Conservation (phyloP, 2,113 vertebrate species). For the Chaenogobius annularis region DNA sequence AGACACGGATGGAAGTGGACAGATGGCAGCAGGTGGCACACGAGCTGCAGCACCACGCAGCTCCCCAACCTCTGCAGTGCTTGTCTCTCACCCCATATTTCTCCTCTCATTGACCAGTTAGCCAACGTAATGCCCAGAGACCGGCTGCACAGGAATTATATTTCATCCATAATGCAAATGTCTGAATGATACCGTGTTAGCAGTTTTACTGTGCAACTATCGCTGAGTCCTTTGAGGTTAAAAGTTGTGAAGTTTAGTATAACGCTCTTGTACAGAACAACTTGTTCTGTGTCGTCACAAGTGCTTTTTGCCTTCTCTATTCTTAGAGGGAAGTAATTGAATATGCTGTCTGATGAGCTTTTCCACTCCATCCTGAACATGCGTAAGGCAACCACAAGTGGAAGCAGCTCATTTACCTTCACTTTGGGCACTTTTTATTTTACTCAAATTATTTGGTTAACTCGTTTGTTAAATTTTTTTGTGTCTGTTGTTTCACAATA, state of each 20-base stretch:
- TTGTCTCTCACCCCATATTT: constrained; percentile 14
- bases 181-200: background rate
- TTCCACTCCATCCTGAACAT: constrained; percentile 33
- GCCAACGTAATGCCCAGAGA: background rate
- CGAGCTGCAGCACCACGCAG: constrained; percentile 21
- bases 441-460: background rate
- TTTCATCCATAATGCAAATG: background rate
- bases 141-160: background rate
- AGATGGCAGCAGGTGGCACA: constrained; percentile 79
- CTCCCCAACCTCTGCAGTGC: constrained; percentile 43
- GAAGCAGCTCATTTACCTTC: constrained; percentile 6
- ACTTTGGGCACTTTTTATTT: background rate
- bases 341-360: constrained; percentile 55
- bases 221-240: background rate
- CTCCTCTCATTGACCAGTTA: constrained; percentile 16
- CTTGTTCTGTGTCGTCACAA: constrained; percentile 38
- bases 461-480: background rate
- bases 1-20: constrained; percentile 73
- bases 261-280: constrained; percentile 37
- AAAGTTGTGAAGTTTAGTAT: background rate
- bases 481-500: background rate
- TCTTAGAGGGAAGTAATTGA: constrained; percentile 70
- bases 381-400: constrained; percentile 15
- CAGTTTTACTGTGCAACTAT: background rate
- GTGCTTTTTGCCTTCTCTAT: constrained; percentile 56